Conservation (phyloP, 2,888 invertebrate genomes). For the Dilophus febrilis region DNA sequence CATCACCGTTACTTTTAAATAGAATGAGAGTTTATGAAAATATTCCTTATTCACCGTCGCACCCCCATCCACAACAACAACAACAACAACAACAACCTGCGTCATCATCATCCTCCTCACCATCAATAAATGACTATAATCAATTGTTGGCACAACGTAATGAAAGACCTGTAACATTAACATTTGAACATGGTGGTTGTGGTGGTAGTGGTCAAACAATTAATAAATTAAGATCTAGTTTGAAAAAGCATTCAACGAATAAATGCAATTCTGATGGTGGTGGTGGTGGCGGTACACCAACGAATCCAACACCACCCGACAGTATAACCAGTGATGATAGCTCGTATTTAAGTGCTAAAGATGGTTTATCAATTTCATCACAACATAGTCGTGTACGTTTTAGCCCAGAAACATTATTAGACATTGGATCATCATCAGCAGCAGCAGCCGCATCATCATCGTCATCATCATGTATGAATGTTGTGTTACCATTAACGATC, state of each 20-base stretch:
- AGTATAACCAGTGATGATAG: constrained; percentile 75
- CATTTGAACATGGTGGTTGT: constrained; percentile 45
- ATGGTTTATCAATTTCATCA: constrained; percentile 48
- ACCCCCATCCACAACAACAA: background rate
- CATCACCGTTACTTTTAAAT: constrained; percentile 10
- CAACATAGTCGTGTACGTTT: constrained; percentile 57
- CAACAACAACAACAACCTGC: background rate
- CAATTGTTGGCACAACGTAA: background rate
- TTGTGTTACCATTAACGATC: constrained; percentile 37
- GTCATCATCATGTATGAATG: no score
- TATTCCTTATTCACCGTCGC: constrained; percentile 12
- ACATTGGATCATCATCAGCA: no score
- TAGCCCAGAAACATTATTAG: constrained; percentile 57
- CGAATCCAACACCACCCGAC: constrained; percentile 73
- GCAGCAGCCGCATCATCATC: no score
- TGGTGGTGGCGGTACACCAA: constrained; percentile 47
- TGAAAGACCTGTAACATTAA: constrained; percentile 24
- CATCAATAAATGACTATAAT: background rate
- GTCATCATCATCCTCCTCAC: background rate
- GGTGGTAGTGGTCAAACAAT: constrained; percentile 32
- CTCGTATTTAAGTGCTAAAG: constrained; percentile 74
- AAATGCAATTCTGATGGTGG: constrained; percentile 21
- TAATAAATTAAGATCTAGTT: constrained; percentile 54
- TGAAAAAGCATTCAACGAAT: constrained; percentile 50
- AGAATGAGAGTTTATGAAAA: constrained; percentile 23